Percentiles rank a stretch among this genome's conserved stretches.
phyloP scores from a whole-genome alignment of 2,888 invertebrate genomes.

The Saturnia japonica region DNA sequence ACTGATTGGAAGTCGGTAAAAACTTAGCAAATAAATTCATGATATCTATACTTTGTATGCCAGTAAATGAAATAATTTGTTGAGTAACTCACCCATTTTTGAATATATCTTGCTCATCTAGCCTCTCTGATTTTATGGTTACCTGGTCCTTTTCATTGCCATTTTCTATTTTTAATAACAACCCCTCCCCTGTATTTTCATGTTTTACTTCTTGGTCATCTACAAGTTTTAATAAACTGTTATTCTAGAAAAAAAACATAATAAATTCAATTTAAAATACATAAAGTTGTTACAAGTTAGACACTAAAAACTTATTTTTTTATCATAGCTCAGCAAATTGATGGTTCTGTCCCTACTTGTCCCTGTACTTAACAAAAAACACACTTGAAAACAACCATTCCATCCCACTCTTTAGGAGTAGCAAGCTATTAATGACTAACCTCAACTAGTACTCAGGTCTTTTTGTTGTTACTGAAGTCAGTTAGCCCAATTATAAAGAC shows the following conservation, averaged over 20 bases:
- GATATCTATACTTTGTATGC: not conserved
- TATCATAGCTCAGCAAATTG: too few species aligned
- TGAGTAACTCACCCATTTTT: not conserved
- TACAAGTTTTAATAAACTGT: not conserved
- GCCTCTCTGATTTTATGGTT: not conserved
- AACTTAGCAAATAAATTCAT: not conserved
- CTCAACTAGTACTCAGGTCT: too few species aligned
- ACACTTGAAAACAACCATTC: too few species aligned
- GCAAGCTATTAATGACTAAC: too few species aligned
- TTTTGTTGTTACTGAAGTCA: too few species aligned
- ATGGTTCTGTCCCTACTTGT: too few species aligned
- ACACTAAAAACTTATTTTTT: too few species aligned
- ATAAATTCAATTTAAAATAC: not conserved
- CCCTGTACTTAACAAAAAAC: too few species aligned
- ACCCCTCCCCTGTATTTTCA: not conserved
- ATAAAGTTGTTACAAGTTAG: not conserved
- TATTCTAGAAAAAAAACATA: not conserved
- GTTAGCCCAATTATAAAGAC: too few species aligned
- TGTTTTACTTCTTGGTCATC: not conserved
- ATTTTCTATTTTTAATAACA: not conserved
- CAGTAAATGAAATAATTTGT: too few species aligned
- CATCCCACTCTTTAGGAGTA: too few species aligned
- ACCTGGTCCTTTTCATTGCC: not conserved
- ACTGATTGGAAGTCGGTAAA: not conserved
- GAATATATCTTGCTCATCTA: not conserved